Evolutionary conservation across 2,797 vertebrate species (phyloP).

Genomic region (Micropoecilia bifurca): DNA sequence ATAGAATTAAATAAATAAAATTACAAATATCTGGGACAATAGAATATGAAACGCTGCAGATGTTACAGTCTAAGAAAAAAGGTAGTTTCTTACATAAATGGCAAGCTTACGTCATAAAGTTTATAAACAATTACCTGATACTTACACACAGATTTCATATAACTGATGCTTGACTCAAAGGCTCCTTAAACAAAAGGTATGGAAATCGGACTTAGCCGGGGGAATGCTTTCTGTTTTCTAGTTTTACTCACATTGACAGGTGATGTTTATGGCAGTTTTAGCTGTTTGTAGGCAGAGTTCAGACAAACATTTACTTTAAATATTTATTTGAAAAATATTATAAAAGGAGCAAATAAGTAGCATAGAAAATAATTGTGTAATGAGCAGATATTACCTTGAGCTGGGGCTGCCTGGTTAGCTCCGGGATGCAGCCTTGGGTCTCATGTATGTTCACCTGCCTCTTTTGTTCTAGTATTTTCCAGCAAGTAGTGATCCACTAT

Average conservation of each 20-base stretch:
- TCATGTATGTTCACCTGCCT: neutral
- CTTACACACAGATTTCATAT: neutral
- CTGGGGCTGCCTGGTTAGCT: neutral
- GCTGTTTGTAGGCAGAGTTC: neutral
- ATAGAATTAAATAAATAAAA: conserved; percentile 27
- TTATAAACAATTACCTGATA: neutral
- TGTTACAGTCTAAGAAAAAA: conserved; percentile 16
- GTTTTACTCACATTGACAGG: neutral
- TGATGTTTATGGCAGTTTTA: neutral
- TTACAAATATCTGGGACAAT: conserved; percentile 19
- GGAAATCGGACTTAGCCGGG: neutral
- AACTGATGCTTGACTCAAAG: neutral
- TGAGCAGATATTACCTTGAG: neutral
- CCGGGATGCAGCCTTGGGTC: neutral
- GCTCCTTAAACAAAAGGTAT: neutral
- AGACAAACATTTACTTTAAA: neutral
- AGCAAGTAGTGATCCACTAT: neutral
- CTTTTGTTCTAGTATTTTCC: neutral
- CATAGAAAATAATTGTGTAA: neutral
- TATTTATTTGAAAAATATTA: neutral
- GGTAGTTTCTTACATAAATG: conserved; percentile 16
- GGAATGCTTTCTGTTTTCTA: neutral
- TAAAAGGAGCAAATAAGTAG: neutral
- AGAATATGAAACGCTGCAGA: conserved; percentile 5
- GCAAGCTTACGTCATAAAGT: conserved; percentile 3